A percentile compares a stretch with the other conserved stretches of the same genome.
These are phyloP conservation scores for Troglohyphantes excavatus DNA, from an alignment of 2,888 invertebrate genomes.

Conservation along the genomic window DNA sequence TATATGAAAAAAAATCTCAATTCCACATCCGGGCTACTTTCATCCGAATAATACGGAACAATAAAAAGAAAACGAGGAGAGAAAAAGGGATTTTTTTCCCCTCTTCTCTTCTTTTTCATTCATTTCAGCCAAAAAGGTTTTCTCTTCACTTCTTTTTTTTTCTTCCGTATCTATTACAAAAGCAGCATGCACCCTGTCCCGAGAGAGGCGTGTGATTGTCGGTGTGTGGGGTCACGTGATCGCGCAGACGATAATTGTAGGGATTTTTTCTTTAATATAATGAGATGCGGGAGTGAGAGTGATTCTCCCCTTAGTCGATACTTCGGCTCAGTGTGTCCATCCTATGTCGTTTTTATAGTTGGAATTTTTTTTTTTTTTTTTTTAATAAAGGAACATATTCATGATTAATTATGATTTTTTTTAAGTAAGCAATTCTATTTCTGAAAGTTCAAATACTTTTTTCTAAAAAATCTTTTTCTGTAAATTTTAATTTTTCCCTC, in stretches of 20 bases:
- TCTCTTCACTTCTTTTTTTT: not conserved
- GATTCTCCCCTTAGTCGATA: too few relatives aligned
- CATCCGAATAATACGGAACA: conserved; percentile 45
- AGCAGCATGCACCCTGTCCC: not conserved
- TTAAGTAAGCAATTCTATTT: too few relatives aligned
- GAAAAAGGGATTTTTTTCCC: not conserved
- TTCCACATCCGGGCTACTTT: conserved; percentile 60
- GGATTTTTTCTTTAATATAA: not conserved
- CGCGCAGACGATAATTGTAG: not conserved
- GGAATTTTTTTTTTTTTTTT: too few relatives aligned
- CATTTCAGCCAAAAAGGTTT: not conserved
- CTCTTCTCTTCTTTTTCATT: conserved; percentile 17
- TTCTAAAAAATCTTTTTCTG: too few relatives aligned
- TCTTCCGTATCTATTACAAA: not conserved
- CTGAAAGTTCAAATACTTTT: too few relatives aligned
- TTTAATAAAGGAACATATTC: too few relatives aligned
- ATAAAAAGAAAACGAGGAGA: not conserved
- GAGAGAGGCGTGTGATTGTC: conserved; percentile 11
- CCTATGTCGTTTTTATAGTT: too few relatives aligned
- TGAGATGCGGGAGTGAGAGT: too few relatives aligned
- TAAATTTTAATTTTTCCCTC: too few relatives aligned
- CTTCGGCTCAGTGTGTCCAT: too few relatives aligned
- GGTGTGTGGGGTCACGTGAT: not conserved
- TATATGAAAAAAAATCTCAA: not conserved
- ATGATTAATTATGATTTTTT: too few relatives aligned